Percentiles rank a stretch among this genome's conserved stretches.
phyloP scores from a whole-genome alignment of 2,797 vertebrate genomes.

The Sebastes steindachneri region DNA sequence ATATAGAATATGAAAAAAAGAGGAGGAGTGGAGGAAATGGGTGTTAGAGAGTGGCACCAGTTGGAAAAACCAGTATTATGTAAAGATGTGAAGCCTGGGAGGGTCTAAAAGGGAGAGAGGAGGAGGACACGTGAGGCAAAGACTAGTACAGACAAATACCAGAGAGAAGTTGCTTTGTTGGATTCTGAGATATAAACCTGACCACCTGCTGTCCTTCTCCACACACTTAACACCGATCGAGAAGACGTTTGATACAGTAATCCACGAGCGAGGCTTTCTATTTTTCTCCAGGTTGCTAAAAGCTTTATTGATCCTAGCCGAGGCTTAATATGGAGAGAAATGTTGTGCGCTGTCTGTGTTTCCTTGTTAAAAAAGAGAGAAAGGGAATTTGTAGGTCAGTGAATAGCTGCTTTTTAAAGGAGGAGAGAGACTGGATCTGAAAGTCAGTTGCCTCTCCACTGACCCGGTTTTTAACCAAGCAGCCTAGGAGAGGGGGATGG shows the following conservation, averaged over 20 bases:
- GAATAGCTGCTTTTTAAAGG: conserved; percentile 17
- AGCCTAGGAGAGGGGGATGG: conserved; percentile 13
- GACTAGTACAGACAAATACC: conserved; percentile 60
- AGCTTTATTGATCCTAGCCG: conserved; percentile 23
- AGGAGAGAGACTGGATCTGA: neutral
- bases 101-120: conserved; percentile 20
- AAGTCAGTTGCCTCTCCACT: conserved; percentile 15
- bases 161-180: conserved; percentile 59
- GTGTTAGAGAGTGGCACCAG: conserved; percentile 1
- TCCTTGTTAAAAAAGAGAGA: conserved; percentile 1
- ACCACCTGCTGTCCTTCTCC: neutral
- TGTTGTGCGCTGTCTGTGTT: neutral
- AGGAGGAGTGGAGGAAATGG: neutral
- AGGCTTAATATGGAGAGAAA: neutral
- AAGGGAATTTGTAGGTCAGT: conserved; percentile 31
- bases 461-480: conserved; percentile 43
- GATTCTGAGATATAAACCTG: conserved; percentile 10
- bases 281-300: conserved; percentile 5
- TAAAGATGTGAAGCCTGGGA: conserved; percentile 55
- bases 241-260: conserved; percentile 3
- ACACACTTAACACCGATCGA: conserved; percentile 8
- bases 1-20: neutral
- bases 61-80: conserved; percentile 60
- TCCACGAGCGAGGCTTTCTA: neutral
- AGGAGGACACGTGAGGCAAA: conserved; percentile 72